Evolutionary conservation across 2,888 invertebrate genomes (phyloP).

Genomic region (Acleris laterana): DNA sequence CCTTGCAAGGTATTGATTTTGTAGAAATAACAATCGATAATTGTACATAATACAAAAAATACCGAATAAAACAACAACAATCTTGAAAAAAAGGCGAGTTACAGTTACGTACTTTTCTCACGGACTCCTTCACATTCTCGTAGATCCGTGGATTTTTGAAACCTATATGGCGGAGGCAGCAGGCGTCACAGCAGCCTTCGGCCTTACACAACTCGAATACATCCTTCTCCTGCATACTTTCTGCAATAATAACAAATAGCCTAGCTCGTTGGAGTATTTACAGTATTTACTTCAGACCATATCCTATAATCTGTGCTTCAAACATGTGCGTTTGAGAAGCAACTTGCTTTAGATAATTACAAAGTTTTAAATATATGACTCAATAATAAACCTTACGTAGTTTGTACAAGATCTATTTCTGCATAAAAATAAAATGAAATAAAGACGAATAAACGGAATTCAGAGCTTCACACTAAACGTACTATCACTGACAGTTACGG

Average conservation of each 20-base stretch:
- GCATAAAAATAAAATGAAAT: neutral
- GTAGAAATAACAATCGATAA: too few relatives aligned
- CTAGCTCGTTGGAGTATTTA: neutral
- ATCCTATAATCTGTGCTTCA: too few relatives aligned
- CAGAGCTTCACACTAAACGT: too few relatives aligned
- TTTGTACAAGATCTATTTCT: neutral
- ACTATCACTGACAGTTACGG: constrained; percentile 7
- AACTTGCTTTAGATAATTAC: neutral
- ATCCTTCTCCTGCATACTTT: constrained; percentile 74
- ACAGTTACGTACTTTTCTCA: constrained; percentile 75
- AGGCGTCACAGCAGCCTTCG: constrained; percentile 87
- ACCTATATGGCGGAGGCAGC: constrained; percentile 88
- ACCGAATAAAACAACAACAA: too few relatives aligned
- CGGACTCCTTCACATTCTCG: constrained; percentile 72
- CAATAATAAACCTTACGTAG: too few relatives aligned
- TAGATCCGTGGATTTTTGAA: constrained; percentile 83
- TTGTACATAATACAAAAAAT: too few relatives aligned
- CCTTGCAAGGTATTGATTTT: too few relatives aligned
- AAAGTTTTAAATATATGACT: neutral
- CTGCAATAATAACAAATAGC: constrained; percentile 12
- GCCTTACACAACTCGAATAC: constrained; percentile 78
- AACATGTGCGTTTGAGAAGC: constrained; percentile 13
- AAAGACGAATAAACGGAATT: neutral
- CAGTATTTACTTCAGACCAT: too few relatives aligned
- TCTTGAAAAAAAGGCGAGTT: constrained; percentile 15